Conservation (phyloP, 92 coral and sea anemone species). For the Muricea muricata region DNA sequence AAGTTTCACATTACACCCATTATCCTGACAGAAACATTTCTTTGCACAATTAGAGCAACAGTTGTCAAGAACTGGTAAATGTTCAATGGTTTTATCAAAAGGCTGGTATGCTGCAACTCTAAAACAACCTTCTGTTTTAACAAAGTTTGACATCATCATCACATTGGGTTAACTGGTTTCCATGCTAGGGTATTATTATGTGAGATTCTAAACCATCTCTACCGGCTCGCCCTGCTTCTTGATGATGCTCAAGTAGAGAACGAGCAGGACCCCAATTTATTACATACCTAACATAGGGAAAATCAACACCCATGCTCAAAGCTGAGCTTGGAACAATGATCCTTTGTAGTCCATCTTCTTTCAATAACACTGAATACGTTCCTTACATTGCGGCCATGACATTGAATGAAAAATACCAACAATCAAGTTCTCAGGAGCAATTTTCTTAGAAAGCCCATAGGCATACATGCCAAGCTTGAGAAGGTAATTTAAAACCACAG, state of each 20-base stretch:
- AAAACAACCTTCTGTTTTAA: slow-evolving; percentile 24
- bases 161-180: slow-evolving; percentile 37
- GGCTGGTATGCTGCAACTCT: slow-evolving; percentile 35
- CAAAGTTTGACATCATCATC: slow-evolving; percentile 39
- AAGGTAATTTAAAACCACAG: slow-evolving; percentile 42
- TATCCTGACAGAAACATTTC: slow-evolving; percentile 1
- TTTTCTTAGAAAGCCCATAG: slow-evolving; percentile 28
- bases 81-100: slow-evolving; percentile 20
- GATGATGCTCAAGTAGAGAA: slow-evolving; percentile 43
- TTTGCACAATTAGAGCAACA: slow-evolving; percentile 31
- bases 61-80: slow-evolving; percentile 1
- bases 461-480: slow-evolving; percentile 48
- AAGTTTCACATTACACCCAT: slow-evolving; percentile 4
- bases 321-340: slow-evolving; percentile 61
- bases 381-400: slow-evolving; percentile 52
- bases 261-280: slow-evolving; percentile 66
- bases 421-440: slow-evolving; percentile 48
- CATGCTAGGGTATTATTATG: slow-evolving; percentile 40
- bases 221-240: slow-evolving; percentile 45
- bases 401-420: slow-evolving; percentile 60
- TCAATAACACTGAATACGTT: slow-evolving; percentile 38
- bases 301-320: slow-evolving; percentile 66
- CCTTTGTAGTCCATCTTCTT: slow-evolving; percentile 43
- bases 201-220: slow-evolving; percentile 31
- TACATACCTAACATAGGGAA: slow-evolving; percentile 47